Evolutionary conservation across 2,888 invertebrate genomes (phyloP).

Genomic region (Holacanthella duospinosa): DNA sequence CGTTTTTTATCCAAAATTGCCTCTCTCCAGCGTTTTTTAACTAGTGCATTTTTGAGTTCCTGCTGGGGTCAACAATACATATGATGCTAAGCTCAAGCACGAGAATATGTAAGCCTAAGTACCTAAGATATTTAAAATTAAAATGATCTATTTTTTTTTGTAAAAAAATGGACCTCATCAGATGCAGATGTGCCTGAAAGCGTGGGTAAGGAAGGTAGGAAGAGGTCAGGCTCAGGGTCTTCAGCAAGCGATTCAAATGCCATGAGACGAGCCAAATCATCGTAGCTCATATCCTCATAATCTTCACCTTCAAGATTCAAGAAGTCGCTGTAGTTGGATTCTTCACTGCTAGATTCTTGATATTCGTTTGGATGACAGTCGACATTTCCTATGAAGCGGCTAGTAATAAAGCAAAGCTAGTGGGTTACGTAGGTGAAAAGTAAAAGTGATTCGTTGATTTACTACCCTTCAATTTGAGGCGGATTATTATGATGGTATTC

Average conservation of each 20-base stretch:
- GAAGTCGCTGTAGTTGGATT: background rate
- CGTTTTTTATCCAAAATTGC: slow-evolving; percentile 2
- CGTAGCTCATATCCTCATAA: background rate
- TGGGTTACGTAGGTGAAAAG: too few relatives aligned
- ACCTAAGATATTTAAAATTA: too few relatives aligned
- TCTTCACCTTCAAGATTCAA: background rate
- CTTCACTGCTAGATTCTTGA: background rate
- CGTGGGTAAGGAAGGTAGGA: background rate
- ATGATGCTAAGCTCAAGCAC: background rate
- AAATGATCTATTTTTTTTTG: too few relatives aligned
- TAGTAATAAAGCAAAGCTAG: background rate
- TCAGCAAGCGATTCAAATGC: background rate
- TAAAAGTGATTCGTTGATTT: too few relatives aligned
- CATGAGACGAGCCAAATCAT: background rate
- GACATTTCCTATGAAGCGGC: background rate
- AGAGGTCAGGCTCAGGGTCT: slow-evolving; percentile 3
- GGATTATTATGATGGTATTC: background rate
- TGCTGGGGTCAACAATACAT: background rate
- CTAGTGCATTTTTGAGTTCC: background rate
- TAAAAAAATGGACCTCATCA: background rate
- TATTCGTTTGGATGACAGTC: too few relatives aligned
- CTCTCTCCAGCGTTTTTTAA: slow-evolving; percentile 1
- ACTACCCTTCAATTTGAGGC: slow-evolving; percentile 8
- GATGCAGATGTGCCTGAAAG: background rate
- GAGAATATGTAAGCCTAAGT: too few relatives aligned